Percentiles rank a stretch among this genome's conserved stretches.
Conservation (phyloP, 2,113 vertebrate species). For the Phaetusa simplex region DNA sequence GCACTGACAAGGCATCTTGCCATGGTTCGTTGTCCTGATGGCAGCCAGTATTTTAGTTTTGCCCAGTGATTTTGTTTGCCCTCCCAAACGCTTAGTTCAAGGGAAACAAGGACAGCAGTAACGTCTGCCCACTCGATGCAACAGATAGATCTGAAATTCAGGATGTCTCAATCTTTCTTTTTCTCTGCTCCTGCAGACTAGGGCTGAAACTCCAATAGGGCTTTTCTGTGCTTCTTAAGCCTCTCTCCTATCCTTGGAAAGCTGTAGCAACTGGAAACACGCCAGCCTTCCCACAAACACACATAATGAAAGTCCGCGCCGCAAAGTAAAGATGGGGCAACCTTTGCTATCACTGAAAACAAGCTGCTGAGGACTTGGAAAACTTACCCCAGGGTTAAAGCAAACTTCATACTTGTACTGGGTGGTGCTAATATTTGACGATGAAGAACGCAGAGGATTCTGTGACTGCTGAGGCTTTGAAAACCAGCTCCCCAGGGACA, state of each 20-base stretch:
- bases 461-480: not conserved
- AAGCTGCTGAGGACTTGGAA: not conserved
- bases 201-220: not conserved
- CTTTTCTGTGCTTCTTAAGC: not conserved
- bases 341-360: not conserved
- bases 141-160: not conserved
- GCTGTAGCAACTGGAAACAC: not conserved
- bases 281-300: not conserved
- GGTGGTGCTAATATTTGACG: not conserved
- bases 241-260: not conserved
- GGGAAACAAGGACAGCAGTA: not conserved
- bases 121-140: rapidly evolving
- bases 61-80: not conserved
- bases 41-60: not conserved
- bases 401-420: not conserved
- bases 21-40: not conserved
- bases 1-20: not conserved
- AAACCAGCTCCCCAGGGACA: not conserved
- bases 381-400: not conserved
- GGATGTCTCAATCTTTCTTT: not conserved
- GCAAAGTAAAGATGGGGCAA: not conserved
- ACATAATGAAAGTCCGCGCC: not conserved
- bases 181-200: not conserved
- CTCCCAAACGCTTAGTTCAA: not conserved
- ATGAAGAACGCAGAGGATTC: not conserved